Evolutionary conservation across 2,888 invertebrate species (phyloP), one percentile per base, ranked within the genome.

Genomic region (Charanyca ferruginea): DNA sequence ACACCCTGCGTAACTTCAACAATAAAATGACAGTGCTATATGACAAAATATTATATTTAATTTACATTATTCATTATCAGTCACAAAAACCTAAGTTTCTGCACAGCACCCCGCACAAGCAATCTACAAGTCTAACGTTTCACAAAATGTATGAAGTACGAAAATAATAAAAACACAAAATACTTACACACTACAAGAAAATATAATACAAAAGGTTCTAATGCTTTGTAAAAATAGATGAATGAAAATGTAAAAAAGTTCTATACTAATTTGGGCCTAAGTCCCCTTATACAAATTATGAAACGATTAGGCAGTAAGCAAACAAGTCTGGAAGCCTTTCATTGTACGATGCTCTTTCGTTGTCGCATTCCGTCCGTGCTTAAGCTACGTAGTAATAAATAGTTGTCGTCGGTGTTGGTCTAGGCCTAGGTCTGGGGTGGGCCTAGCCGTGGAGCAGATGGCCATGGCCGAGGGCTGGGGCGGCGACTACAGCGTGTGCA

Each of bases 121-220:
- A 85, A 23, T 86, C 75, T n/a, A n/a, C n/a, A n/a, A n/a, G 73
- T 89, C 86, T 87, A 91, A 93, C 93, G 93, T 94, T 95, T 94
- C 94, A 94, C 91, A 94, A 94, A 91, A 91, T 93, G 93, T 92
- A 93, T 85, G 82, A 85, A 85, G 82, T 80, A 85, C 79, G 85
- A 85, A 89, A 72, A 63, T 38, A 72, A 63, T 38, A 41, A 67
- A 70, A 67, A 90, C 87, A 78, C 69, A 82, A 81, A 87, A 85
- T 86, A 89, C 93, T 92, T 94, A 94, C 82, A 87, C 85, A 88
- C 94, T 94, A 87, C 62, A 93, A 88, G 91, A 91, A 93, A 94
- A 89, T 94, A 95, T 94, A 87, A 91, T 94, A 95, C 94, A 94
- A 94, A 91, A 94, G 93, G 91, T 87, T 81, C 69, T 73, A 71